Evolutionary conservation across 2,888 invertebrate genomes (phyloP).

Genomic region (Apomyelois bistriatella): DNA sequence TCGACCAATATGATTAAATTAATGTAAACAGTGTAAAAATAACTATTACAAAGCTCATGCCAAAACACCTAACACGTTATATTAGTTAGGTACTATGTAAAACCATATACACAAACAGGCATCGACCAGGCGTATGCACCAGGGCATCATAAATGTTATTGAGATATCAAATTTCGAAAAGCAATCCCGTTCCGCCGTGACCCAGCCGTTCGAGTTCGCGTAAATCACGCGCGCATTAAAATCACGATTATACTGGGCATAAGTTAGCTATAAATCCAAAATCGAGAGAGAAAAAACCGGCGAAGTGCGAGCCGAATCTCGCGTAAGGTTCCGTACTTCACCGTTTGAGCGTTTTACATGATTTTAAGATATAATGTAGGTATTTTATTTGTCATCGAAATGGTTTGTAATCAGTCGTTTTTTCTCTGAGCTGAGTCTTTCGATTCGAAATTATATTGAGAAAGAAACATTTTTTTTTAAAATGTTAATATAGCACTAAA

Average conservation of each 20-base stretch:
- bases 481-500: too few relatives aligned
- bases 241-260: constrained; percentile 75
- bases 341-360: too few relatives aligned
- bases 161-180: constrained; percentile 77
- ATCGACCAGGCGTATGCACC: constrained; percentile 38
- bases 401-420: too few relatives aligned
- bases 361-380: too few relatives aligned
- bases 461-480: too few relatives aligned
- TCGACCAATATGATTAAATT: too few relatives aligned
- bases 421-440: too few relatives aligned
- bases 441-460: too few relatives aligned
- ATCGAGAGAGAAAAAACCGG: constrained; percentile 47
- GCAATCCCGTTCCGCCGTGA: constrained; percentile 56
- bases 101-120: constrained; percentile 9
- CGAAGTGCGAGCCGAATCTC: neutral
- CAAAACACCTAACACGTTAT: too few relatives aligned
- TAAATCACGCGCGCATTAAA: constrained; percentile 75
- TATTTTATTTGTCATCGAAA: too few relatives aligned
- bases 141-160: constrained; percentile 67
- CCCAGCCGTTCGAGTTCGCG: constrained; percentile 38
- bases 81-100: neutral
- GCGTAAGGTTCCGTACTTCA: neutral
- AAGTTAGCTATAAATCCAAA: constrained; percentile 73
- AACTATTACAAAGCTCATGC: too few relatives aligned
- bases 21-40: too few relatives aligned